Evolutionary conservation across 2,113 vertebrate species (phyloP).

Genomic region (Crotalus helleri): DNA sequence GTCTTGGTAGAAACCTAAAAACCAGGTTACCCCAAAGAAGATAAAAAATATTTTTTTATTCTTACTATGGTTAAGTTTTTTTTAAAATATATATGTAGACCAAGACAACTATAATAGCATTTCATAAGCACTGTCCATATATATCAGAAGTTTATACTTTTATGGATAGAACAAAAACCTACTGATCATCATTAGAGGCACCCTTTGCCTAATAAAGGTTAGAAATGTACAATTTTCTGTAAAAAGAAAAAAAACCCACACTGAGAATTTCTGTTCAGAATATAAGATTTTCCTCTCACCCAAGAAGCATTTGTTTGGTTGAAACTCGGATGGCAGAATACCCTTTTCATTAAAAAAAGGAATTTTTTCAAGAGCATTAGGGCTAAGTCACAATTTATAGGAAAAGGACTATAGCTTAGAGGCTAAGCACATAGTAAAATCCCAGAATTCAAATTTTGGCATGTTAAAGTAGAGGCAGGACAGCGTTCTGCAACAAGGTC

Average conservation of each 20-base stretch:
- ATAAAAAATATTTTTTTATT: no score
- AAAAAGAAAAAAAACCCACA: neutral
- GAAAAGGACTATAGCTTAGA: neutral
- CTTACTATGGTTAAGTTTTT: neutral
- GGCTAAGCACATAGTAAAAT: neutral
- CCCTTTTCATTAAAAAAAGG: neutral
- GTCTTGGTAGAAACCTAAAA: slow-evolving; percentile 94
- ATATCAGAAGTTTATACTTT: neutral
- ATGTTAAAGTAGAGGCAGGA: neutral
- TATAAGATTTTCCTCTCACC: neutral
- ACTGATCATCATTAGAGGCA: neutral
- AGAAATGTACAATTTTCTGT: neutral
- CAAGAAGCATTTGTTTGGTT: neutral
- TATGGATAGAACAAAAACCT: neutral
- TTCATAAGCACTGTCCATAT: neutral
- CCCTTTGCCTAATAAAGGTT: neutral
- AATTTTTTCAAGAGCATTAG: neutral
- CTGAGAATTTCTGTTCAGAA: neutral
- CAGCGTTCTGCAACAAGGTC: neutral
- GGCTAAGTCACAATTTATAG: neutral
- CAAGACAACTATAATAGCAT: neutral
- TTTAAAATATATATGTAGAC: neutral
- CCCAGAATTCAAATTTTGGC: neutral
- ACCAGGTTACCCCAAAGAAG: slow-evolving; percentile 4
- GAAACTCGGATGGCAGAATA: slow-evolving; percentile 9